Conservation (phyloP, 2,797 vertebrate species). For the Propithecus deckenii region DNA sequence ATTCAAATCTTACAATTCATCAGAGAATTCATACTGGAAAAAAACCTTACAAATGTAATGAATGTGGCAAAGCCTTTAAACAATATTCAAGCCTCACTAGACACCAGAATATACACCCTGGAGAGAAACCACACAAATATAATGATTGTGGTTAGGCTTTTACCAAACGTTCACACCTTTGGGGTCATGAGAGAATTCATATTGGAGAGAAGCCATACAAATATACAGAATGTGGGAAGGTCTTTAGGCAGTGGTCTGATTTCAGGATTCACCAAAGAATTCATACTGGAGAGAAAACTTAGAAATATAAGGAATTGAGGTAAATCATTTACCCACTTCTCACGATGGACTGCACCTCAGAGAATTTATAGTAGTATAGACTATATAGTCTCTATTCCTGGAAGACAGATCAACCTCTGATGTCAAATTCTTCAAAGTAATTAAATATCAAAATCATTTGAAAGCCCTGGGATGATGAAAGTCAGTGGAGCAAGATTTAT, state of each 20-base stretch:
- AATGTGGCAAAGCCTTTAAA: constrained; percentile 27
- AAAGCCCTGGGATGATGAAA: not conserved
- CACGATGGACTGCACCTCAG: not conserved
- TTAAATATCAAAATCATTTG: not conserved
- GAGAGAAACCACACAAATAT: constrained; percentile 7
- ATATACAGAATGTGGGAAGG: not conserved
- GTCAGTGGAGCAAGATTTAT: not conserved
- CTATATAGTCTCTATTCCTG: not conserved
- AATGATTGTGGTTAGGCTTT: constrained; percentile 52
- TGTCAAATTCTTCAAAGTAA: not conserved
- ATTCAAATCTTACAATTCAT: not conserved
- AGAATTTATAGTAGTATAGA: constrained; percentile 50
- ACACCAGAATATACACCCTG: not conserved
- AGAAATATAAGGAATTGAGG: constrained; percentile 32
- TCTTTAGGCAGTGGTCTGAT: not conserved
- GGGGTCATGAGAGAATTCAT: constrained; percentile 55
- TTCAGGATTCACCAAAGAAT: constrained; percentile 24
- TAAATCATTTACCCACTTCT: not conserved
- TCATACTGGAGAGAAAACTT: constrained; percentile 28
- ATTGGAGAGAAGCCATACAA: constrained; percentile 30
- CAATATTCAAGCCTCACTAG: not conserved
- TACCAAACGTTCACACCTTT: constrained; percentile 33
- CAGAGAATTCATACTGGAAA: constrained; percentile 43
- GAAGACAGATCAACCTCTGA: not conserved
- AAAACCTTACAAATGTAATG: constrained; percentile 17